Evolutionary conservation across 2,113 vertebrate species (phyloP).

Genomic region (Gorsachius goisagi): DNA sequence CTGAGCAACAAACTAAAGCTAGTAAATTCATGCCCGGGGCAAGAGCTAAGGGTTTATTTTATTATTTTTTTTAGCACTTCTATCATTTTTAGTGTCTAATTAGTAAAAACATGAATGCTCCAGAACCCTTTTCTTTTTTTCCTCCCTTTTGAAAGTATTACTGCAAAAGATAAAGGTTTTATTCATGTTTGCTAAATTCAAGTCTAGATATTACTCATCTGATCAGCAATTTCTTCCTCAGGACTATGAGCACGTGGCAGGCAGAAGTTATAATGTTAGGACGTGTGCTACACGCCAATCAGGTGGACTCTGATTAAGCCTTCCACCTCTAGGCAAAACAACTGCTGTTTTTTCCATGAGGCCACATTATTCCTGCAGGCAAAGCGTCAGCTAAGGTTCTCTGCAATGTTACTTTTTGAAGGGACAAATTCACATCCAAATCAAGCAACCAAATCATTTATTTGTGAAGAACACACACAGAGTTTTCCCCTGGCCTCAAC

Average conservation of each 20-base stretch:
- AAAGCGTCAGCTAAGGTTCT: not conserved
- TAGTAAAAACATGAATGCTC: slow-evolving; percentile 23
- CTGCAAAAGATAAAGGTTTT: not conserved
- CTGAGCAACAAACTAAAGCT: slow-evolving; percentile 62
- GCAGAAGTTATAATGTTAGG: not conserved
- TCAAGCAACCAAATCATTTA: not conserved
- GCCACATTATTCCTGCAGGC: not conserved
- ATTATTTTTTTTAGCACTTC: slow-evolving; percentile 27
- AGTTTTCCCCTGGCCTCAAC: not conserved
- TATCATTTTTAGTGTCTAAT: slow-evolving; percentile 50
- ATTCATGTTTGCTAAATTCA: not conserved
- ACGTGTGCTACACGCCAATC: not conserved
- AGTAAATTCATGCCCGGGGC: slow-evolving; percentile 66
- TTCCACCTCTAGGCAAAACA: slow-evolving; percentile 29
- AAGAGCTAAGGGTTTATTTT: slow-evolving; percentile 40
- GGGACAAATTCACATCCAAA: not conserved
- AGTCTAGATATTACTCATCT: not conserved
- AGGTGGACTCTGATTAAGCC: slow-evolving; percentile 12
- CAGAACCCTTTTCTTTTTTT: not conserved
- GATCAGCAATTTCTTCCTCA: not conserved
- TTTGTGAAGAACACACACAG: not conserved
- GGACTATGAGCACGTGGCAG: not conserved
- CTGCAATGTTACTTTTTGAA: not conserved
- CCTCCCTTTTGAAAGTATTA: not conserved
- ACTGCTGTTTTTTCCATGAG: not conserved